Conservation (phyloP, 2,888 invertebrate species). For the Cantharis nigra region DNA sequence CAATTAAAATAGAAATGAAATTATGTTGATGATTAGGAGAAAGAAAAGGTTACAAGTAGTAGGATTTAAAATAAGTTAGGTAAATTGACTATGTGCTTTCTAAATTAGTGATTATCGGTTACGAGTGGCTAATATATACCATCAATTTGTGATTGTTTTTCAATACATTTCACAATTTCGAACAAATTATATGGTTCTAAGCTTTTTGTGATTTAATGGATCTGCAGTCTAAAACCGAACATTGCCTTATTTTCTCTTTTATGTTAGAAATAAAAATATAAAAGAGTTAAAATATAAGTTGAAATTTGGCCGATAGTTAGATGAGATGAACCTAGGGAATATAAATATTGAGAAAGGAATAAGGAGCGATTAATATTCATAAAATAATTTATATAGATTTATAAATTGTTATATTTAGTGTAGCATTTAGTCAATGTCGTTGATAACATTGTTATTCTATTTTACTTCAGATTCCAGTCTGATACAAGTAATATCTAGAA, state of each 20-base stretch:
- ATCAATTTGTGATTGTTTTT: conserved; percentile 3
- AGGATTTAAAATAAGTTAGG: background rate
- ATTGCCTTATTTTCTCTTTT: conserved; percentile 1
- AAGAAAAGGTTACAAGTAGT: background rate
- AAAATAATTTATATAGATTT: conserved; percentile 4
- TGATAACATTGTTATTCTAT: conserved; percentile 30
- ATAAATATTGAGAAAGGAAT: background rate
- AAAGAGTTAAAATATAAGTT: background rate
- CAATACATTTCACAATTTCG: conserved; percentile 4
- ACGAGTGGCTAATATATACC: conserved; percentile 1
- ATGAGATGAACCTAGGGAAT: background rate
- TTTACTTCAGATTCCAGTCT: conserved; percentile 28
- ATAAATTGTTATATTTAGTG: conserved; percentile 3
- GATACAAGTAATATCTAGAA: conserved; percentile 26
- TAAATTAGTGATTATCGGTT: conserved; percentile 4
- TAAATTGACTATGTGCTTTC: conserved; percentile 1
- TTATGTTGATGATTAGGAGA: background rate
- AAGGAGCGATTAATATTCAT: background rate
- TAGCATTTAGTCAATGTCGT: conserved; percentile 23
- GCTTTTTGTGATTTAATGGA: conserved; percentile 4
- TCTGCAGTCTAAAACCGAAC: conserved; percentile 2
- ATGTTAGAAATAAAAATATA: conserved; percentile 1
- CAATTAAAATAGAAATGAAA: background rate
- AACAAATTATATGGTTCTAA: conserved; percentile 5
- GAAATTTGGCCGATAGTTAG: background rate